Evolutionary conservation across 2,888 invertebrate species (phyloP).

Genomic region (Steromphala cineraria): DNA sequence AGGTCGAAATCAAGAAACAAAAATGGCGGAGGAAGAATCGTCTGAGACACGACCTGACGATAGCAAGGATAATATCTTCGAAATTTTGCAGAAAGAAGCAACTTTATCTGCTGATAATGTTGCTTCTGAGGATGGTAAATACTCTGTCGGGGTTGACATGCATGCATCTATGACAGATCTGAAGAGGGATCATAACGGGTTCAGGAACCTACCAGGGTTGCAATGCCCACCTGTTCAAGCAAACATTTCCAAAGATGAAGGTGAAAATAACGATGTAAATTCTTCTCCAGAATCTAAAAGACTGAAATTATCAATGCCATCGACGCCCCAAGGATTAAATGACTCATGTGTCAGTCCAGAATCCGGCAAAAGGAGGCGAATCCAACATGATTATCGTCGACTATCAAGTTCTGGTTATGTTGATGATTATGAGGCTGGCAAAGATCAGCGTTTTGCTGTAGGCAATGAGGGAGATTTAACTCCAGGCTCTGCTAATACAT

Average conservation of each 20-base stretch:
- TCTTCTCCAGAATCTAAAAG: slow-evolving; percentile 52
- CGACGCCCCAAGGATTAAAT: slow-evolving; percentile 25
- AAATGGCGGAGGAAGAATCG: slow-evolving; percentile 62
- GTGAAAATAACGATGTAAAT: slow-evolving; percentile 23
- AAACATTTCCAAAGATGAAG: slow-evolving; percentile 24
- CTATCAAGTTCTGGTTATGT: slow-evolving; percentile 73
- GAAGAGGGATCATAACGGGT: slow-evolving; percentile 44
- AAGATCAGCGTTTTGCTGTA: slow-evolving; percentile 45
- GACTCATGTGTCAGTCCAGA: slow-evolving; percentile 63
- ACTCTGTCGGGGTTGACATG: slow-evolving; percentile 37
- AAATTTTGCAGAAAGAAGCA: slow-evolving; percentile 45
- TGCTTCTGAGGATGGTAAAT: slow-evolving; percentile 25
- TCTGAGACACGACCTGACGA: slow-evolving; percentile 39
- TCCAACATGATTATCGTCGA: slow-evolving; percentile 73
- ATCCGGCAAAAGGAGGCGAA: slow-evolving; percentile 65
- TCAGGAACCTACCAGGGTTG: slow-evolving; percentile 60
- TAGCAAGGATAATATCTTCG: slow-evolving; percentile 53
- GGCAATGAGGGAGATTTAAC: neutral
- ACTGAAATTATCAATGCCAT: slow-evolving; percentile 46
- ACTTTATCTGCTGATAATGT: slow-evolving; percentile 22
- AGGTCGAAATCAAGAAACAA: slow-evolving; percentile 23
- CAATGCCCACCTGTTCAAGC: slow-evolving; percentile 46
- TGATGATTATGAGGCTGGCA: slow-evolving; percentile 70
- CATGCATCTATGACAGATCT: slow-evolving; percentile 26
- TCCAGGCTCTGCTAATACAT: neutral